Percentiles rank a stretch among this genome's conserved stretches.
Evolutionary conservation across 1,140 invertebrate genomes (phyloP).

Genomic region (Drosophila nigrodunni): DNA sequence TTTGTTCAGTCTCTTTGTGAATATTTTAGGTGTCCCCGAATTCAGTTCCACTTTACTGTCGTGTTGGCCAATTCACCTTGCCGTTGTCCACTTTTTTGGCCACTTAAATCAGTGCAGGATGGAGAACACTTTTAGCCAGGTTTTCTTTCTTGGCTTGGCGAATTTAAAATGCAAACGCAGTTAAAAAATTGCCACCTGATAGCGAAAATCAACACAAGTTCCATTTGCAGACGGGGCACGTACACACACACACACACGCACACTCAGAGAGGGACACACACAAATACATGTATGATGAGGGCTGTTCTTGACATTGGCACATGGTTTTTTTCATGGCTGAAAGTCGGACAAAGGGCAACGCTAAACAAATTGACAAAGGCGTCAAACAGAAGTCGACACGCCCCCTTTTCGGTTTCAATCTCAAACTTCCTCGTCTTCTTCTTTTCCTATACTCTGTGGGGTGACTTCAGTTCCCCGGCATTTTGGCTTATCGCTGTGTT

Average conservation of each 20-base stretch:
- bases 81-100: not conserved
- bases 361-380: conserved; percentile 73
- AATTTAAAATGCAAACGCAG: conserved; percentile 53
- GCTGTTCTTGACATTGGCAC: conserved; percentile 39
- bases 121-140: conserved; percentile 2
- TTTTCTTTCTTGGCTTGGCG: not conserved
- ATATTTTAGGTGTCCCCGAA: not conserved
- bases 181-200: conserved; percentile 73
- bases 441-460: not conserved
- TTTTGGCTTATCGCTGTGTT: conserved; percentile 51
- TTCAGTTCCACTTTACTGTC: not conserved
- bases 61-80: not conserved
- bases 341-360: conserved; percentile 42
- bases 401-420: conserved; percentile 1
- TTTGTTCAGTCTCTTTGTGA: conserved; percentile 29
- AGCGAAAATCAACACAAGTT: conserved; percentile 62
- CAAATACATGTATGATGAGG: not conserved
- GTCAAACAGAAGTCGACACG: conserved; percentile 58
- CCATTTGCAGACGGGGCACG: conserved; percentile 54
- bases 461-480: conserved; percentile 25
- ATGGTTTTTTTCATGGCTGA: conserved; percentile 21
- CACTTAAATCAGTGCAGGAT: conserved; percentile 14
- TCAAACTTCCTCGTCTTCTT: not conserved
- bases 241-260: conserved; percentile 29
- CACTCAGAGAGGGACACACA: not conserved